Conservation (phyloP, 1,140 invertebrate species). For the Drosophila gunungcola region DNA sequence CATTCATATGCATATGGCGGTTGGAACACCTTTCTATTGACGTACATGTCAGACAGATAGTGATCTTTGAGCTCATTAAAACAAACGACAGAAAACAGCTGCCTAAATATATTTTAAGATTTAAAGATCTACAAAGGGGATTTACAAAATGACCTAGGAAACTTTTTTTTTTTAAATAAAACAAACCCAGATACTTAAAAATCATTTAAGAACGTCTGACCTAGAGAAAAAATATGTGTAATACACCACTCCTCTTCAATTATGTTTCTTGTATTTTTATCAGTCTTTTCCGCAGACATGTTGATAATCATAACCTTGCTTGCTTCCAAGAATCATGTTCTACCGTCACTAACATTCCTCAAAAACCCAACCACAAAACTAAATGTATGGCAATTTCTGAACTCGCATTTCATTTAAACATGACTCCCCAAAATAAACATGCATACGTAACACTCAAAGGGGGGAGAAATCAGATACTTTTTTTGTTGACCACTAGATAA, state of each 20-base stretch:
- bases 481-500: slow-evolving; percentile 11
- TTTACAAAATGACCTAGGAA: neutral
- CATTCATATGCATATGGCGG: neutral
- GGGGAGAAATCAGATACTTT: neutral
- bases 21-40: slow-evolving; percentile 7
- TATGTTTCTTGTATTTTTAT: slow-evolving; percentile 5
- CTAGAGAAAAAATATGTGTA: neutral
- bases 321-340: slow-evolving; percentile 20
- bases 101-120: slow-evolving; percentile 37
- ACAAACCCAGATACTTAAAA: neutral
- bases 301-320: slow-evolving; percentile 11
- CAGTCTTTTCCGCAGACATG: neutral
- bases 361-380: slow-evolving; percentile 7
- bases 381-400: neutral
- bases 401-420: neutral
- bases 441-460: neutral
- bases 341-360: slow-evolving; percentile 13
- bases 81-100: slow-evolving; percentile 15
- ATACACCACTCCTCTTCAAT: neutral
- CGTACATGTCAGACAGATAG: slow-evolving; percentile 23
- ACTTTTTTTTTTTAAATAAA: too few species aligned
- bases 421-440: slow-evolving; percentile 14
- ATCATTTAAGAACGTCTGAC: neutral
- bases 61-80: slow-evolving; percentile 23
- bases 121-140: neutral